Base-by-base conservation (phyloP, 2,888 invertebrate genomes). In the Drosophila algonquin region DNA sequence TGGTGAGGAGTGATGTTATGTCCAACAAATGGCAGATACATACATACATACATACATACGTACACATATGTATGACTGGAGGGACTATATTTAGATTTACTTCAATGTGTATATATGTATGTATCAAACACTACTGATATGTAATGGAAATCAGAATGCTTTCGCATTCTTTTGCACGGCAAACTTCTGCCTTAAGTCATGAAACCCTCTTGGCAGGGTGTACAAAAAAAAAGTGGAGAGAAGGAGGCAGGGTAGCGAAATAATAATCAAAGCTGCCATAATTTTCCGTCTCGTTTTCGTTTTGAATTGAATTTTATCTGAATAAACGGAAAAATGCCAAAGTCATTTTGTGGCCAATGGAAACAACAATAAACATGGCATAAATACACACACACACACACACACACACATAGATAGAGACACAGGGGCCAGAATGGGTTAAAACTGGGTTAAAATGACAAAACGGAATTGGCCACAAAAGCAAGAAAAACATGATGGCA, bases 401-500 rank as follows among this genome's bases (percentile, higher is more conserved):
- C 32, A 32, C 35, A 44, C 0, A 21, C n/a, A 65, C 45, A 73
- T 44, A 63, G 52, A 61, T 44, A 62, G 18, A 55, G 52, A 48
- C 58, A 64, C 12, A 56, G 60, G 58, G 77, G 63, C 82, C 44
- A 63, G 52, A 79, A 79, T 79, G 75, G 80, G 68, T 71, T 76
- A 83, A 40, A 40, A 78, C 77, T 87, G 73, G 87, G 82, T 81
- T 87, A 87, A 85, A 84, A 81, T 81, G 87, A 87, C 87, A 87
- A 71, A 40, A 46, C 72, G 35, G 63, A 81, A 70, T 63, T 52
- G 77, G 59, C 82, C 56, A 65, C 69, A 30, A 30, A 30, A 30
- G 30, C 30, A 30, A 30, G 8, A 30, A 30, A 30, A 30, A 12
- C 62, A 14, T 45, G 68, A 45, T 45, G 30, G 8, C 30, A 30